phyloP scores from a whole-genome alignment of 2,113 vertebrate species.

The Dasypus novemcinctus region DNA sequence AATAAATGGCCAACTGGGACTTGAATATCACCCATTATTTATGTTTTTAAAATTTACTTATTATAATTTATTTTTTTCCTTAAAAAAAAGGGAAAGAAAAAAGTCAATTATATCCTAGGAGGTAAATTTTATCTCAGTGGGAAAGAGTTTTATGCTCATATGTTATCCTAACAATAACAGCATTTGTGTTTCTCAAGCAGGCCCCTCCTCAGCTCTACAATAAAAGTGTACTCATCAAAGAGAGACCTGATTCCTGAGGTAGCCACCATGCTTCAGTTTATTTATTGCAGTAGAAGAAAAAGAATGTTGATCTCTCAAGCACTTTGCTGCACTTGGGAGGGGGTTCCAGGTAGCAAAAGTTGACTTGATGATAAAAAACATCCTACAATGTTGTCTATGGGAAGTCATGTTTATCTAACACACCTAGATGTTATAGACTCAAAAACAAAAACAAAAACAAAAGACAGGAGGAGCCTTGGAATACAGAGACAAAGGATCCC shows the following conservation, averaged over 20 bases:
- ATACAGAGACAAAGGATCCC: background rate
- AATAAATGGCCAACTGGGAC: slow-evolving; percentile 44
- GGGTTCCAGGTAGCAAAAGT: background rate
- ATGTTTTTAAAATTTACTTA: slow-evolving; percentile 52
- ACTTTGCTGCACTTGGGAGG: background rate
- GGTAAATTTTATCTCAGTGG: slow-evolving; percentile 35
- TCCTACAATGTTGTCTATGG: background rate
- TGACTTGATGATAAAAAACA: background rate
- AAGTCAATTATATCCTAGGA: background rate
- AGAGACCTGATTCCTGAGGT: slow-evolving; percentile 64
- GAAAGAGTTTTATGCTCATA: slow-evolving; percentile 51
- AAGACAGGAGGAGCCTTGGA: background rate
- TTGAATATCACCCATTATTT: slow-evolving; percentile 69
- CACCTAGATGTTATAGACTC: background rate
- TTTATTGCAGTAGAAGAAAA: slow-evolving; percentile 49
- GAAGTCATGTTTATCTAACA: background rate
- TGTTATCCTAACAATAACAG: slow-evolving; percentile 58
- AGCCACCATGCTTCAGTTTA: slow-evolving; percentile 31
- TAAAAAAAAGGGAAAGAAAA: background rate
- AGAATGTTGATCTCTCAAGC: slow-evolving; percentile 34
- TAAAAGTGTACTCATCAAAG: slow-evolving; percentile 47
- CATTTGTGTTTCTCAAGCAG: slow-evolving; percentile 52
- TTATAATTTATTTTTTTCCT: slow-evolving; percentile 62
- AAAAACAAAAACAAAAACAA: background rate
- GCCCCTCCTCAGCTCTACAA: slow-evolving; percentile 4